These are phyloP conservation scores for Crotalus viridis DNA, from an alignment of 2,113 vertebrate species.

Conservation along the genomic window DNA sequence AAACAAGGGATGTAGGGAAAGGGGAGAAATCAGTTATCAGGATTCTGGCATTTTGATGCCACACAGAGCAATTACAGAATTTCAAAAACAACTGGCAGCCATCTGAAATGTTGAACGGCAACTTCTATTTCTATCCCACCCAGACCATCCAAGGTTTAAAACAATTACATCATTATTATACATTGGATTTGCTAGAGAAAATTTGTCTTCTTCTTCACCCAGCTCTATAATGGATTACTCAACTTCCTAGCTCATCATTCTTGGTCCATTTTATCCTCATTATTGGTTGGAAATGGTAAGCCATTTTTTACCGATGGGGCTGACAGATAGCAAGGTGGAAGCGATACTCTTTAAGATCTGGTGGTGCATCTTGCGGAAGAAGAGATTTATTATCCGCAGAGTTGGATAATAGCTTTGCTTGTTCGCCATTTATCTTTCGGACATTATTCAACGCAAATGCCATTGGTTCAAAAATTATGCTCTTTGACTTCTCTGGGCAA, in stretches of 20 bases:
- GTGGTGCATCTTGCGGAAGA: slow-evolving; percentile 32
- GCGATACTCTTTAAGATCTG: slow-evolving; percentile 46
- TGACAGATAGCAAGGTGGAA: slow-evolving; percentile 62
- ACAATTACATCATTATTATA: slow-evolving; percentile 70
- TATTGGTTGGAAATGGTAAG: slow-evolving; percentile 67
- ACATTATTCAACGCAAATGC: slow-evolving; percentile 13
- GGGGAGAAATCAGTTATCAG: slow-evolving; percentile 52
- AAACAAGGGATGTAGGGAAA: slow-evolving; percentile 32
- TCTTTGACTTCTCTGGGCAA: background rate
- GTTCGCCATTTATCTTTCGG: slow-evolving; percentile 43
- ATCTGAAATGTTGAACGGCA: slow-evolving; percentile 62
- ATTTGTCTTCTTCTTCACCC: slow-evolving; percentile 70
- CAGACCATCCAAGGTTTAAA: slow-evolving; percentile 61
- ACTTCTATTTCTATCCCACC: slow-evolving; percentile 46
- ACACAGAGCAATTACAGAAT: background rate
- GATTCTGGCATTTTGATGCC: slow-evolving; percentile 46
- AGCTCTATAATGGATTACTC: slow-evolving; percentile 63
- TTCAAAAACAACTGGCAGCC: slow-evolving; percentile 64
- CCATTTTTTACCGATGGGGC: slow-evolving; percentile 65
- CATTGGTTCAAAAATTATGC: background rate
- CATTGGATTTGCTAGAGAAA: slow-evolving; percentile 63
- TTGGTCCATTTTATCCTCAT: slow-evolving; percentile 68
- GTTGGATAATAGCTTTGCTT: slow-evolving; percentile 21
- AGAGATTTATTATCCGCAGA: slow-evolving; percentile 55
- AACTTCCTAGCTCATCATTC: slow-evolving; percentile 61